These are phyloP conservation scores for Crocuta crocuta DNA, from an alignment of 2,113 vertebrate genomes.

Conservation along the genomic window DNA sequence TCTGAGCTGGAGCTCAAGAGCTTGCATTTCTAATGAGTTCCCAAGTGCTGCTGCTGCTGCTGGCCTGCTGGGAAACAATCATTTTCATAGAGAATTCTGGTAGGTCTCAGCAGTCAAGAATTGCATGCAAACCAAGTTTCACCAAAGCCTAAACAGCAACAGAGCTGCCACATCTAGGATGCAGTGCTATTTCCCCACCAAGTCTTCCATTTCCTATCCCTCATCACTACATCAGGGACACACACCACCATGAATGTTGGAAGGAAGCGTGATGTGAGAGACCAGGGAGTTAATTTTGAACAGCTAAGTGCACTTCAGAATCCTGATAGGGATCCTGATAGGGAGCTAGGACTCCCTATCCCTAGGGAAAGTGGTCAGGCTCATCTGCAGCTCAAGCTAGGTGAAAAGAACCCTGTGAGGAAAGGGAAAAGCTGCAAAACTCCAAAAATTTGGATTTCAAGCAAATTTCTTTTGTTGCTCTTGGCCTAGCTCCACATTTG, in stretches of 20 bases:
- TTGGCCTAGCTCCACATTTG: not conserved
- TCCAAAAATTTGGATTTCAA: not conserved
- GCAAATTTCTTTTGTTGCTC: not conserved
- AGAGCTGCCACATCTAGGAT: not conserved
- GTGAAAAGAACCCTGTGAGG: not conserved
- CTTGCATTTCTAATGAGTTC: not conserved
- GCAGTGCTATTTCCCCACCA: not conserved
- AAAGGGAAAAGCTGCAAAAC: not conserved
- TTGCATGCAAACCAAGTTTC: not conserved
- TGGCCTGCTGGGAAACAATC: not conserved
- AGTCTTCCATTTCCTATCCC: not conserved
- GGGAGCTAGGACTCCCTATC: not conserved
- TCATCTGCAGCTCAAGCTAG: not conserved
- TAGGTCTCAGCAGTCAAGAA: not conserved
- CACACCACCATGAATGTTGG: not conserved
- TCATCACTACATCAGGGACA: not conserved
- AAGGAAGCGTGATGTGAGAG: not conserved
- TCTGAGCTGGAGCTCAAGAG: not conserved
- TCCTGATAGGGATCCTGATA: too few relatives aligned
- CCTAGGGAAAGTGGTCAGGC: not conserved
- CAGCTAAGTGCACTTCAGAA: not conserved
- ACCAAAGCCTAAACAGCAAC: not conserved
- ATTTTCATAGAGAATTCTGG: not conserved
- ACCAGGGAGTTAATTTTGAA: not conserved
- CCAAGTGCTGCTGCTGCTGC: not conserved